Percentiles rank a stretch among this genome's conserved stretches.
phyloP scores from a whole-genome alignment of 2,797 vertebrate genomes.

The Schizopygopsis malacanthus region DNA sequence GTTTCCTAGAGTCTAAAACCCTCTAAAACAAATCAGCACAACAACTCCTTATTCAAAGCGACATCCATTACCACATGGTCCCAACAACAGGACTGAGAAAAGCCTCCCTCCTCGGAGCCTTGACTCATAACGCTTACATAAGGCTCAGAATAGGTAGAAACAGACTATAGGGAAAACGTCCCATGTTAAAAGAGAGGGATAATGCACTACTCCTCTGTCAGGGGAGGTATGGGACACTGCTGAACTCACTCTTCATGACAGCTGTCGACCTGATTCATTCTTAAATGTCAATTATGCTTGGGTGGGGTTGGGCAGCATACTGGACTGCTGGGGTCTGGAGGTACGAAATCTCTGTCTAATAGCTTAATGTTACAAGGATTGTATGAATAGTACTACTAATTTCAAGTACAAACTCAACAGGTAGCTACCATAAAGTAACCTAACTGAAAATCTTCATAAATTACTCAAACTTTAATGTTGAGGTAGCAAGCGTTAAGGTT shows the following conservation, averaged over 20 bases:
- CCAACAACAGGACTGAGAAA: slow-evolving; percentile 47
- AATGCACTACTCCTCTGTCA: slow-evolving; percentile 26
- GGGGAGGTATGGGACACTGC: slow-evolving; percentile 41
- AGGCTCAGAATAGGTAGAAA: neutral
- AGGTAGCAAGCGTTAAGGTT: neutral
- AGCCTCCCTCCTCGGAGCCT: slow-evolving; percentile 17
- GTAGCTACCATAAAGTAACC: neutral
- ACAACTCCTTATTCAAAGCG: slow-evolving; percentile 40
- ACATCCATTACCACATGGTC: slow-evolving; percentile 53
- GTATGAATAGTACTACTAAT: neutral
- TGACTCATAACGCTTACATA: slow-evolving; percentile 7
- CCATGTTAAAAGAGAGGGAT: slow-evolving; percentile 29
- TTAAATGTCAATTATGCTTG: neutral
- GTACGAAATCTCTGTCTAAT: neutral
- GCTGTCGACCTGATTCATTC: slow-evolving; percentile 61
- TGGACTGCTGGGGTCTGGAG: neutral
- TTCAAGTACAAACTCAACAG: neutral
- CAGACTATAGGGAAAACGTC: slow-evolving; percentile 14
- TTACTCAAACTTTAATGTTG: neutral
- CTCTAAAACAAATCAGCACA: slow-evolving; percentile 17
- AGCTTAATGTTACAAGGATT: neutral
- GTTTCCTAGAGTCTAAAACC: slow-evolving; percentile 8
- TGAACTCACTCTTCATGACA: slow-evolving; percentile 67
- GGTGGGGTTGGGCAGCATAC: neutral
- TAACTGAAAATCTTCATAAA: neutral